Percentiles rank a stretch among this genome's conserved stretches.
phyloP scores from a whole-genome alignment of 2,113 vertebrate species.

The Copsychus sechellarum region DNA sequence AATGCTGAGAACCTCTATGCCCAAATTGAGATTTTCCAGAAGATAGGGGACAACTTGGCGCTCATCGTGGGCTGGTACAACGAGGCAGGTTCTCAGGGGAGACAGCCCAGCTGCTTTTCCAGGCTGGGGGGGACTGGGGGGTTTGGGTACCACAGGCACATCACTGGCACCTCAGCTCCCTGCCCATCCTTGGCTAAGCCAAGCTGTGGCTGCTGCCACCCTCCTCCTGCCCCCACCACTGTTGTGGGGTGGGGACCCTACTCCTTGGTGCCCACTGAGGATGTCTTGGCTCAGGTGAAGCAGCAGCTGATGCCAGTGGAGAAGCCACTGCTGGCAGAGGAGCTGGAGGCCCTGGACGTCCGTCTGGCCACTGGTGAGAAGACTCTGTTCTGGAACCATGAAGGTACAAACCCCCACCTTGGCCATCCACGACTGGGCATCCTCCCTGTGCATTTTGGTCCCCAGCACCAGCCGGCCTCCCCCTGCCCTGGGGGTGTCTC shows the following conservation, averaged over 20 bases:
- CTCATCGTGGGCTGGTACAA: conserved; percentile 83
- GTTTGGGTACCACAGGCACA: rapidly evolving
- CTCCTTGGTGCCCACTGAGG: background rate
- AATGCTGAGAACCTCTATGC: conserved; percentile 64
- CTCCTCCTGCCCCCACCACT: background rate
- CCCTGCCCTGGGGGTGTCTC: too few species aligned
- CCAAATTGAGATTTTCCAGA: conserved; percentile 71
- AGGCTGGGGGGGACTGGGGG: background rate
- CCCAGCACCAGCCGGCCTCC: background rate
- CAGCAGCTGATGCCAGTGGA: conserved; percentile 58
- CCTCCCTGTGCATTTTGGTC: rapidly evolving
- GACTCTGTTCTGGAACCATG: conserved; percentile 69
- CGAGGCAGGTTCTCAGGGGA: conserved; percentile 57
- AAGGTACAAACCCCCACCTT: conserved; percentile 46
- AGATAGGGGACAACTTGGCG: conserved; percentile 72
- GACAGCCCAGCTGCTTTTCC: background rate
- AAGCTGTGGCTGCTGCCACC: background rate
- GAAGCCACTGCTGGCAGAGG: conserved; percentile 58
- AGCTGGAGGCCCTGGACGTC: conserved; percentile 60
- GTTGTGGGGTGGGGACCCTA: background rate
- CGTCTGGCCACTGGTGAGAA: conserved; percentile 45
- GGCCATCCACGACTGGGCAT: background rate
- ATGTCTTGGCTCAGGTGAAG: conserved; percentile 60
- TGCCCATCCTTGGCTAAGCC: background rate
- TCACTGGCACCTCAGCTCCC: rapidly evolving